These are phyloP conservation scores for Dynastes tityus DNA, from an alignment of 2,888 invertebrate species.

Conservation along the genomic window DNA sequence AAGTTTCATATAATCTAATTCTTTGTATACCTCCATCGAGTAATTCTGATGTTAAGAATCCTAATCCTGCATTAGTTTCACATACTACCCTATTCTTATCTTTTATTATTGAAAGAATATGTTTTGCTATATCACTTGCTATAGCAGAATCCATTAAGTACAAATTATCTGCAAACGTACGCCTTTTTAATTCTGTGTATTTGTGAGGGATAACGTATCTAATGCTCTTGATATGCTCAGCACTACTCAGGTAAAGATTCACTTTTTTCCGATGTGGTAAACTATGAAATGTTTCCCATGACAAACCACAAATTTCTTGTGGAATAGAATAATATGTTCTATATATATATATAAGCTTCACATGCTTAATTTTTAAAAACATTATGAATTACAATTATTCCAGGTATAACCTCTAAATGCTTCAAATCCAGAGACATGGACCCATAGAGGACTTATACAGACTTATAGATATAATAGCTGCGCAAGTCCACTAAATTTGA, in stretches of 20 bases:
- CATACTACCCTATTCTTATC: slow-evolving; percentile 68
- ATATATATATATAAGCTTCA: neutral
- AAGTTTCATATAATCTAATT: slow-evolving; percentile 76
- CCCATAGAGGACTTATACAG: no score
- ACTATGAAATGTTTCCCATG: slow-evolving; percentile 35
- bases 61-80: slow-evolving; percentile 83
- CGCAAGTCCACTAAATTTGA: no score
- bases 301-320: slow-evolving; percentile 7
- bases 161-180: slow-evolving; percentile 49
- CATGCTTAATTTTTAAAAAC: neutral
- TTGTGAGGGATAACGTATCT: slow-evolving; percentile 52
- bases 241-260: slow-evolving; percentile 49
- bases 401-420: neutral
- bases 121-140: slow-evolving; percentile 52
- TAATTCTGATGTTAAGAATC: slow-evolving; percentile 76
- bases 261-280: slow-evolving; percentile 35
- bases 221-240: slow-evolving; percentile 50
- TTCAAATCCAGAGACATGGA: no score
- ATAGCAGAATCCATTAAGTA: slow-evolving; percentile 51
- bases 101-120: slow-evolving; percentile 55
- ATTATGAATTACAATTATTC: neutral
- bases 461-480: no score
- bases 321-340: slow-evolving; percentile 4
- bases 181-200: slow-evolving; percentile 51
- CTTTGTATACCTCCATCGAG: slow-evolving; percentile 71